Evolutionary conservation across 37 sponge, comb jelly and placozoan species (phyloP).

Genomic region (Haliclona indistincta): DNA sequence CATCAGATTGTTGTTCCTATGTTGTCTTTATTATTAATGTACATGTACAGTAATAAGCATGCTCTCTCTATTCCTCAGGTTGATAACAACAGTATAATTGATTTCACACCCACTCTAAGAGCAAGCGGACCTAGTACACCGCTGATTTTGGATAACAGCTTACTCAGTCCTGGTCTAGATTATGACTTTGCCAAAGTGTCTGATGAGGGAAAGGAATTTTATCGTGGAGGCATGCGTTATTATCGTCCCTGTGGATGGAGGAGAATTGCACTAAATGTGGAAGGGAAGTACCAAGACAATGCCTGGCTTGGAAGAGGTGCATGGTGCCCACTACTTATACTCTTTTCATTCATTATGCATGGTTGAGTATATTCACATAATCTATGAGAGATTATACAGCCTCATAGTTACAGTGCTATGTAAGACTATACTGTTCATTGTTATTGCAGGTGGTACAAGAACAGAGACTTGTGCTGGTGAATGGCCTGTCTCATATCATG

Average conservation of each 20-base stretch:
- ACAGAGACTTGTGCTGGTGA: conserved; percentile 18
- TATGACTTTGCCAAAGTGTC: neutral
- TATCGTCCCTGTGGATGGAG: conserved; percentile 1
- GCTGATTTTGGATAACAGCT: neutral
- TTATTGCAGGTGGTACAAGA: too few species aligned
- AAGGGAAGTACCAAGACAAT: conserved; percentile 1
- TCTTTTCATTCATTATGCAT: too few species aligned
- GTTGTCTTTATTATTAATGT: neutral
- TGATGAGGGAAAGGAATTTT: neutral
- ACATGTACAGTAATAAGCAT: neutral
- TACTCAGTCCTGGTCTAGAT: neutral
- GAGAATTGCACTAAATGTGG: neutral
- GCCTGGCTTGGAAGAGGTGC: conserved; percentile 5
- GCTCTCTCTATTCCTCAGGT: neutral
- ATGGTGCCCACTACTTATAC: neutral
- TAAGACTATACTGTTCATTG: neutral
- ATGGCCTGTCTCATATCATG: conserved; percentile 52
- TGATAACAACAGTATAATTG: neutral
- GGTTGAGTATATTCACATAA: too few species aligned
- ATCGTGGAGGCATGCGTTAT: neutral
- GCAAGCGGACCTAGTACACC: neutral
- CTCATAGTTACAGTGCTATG: too few species aligned
- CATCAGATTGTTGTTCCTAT: neutral
- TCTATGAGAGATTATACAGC: too few species aligned
- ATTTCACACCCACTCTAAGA: neutral